These are phyloP conservation scores for Peromyscus californicus DNA, from an alignment of 2,113 vertebrate genomes.

Conservation along the genomic window DNA sequence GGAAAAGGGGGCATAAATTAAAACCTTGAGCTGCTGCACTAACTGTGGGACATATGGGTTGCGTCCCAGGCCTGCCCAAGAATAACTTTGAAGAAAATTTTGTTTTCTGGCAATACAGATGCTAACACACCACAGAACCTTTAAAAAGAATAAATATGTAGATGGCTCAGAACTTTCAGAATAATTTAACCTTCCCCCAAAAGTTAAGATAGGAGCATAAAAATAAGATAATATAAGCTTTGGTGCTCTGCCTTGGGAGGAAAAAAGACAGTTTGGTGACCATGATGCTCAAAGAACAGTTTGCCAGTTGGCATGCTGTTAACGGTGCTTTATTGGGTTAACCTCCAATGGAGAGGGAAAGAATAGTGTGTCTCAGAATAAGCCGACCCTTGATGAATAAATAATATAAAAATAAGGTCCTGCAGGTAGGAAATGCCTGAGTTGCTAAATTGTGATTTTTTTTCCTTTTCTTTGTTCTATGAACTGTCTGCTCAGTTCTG, in stretches of 20 bases:
- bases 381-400: background rate
- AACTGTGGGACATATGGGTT: slow-evolving; percentile 69
- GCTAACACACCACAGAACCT: slow-evolving; percentile 72
- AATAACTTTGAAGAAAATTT: slow-evolving; percentile 84
- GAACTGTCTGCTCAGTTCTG: background rate
- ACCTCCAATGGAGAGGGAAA: background rate
- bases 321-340: background rate
- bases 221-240: slow-evolving; percentile 46
- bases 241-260: background rate
- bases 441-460: background rate
- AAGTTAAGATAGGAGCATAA: slow-evolving; percentile 61
- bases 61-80: slow-evolving; percentile 83
- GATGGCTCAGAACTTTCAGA: slow-evolving; percentile 53
- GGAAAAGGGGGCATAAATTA: slow-evolving; percentile 64
- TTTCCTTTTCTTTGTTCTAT: slow-evolving; percentile 43
- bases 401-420: background rate
- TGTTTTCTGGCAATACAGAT: slow-evolving; percentile 79
- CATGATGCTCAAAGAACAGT: background rate
- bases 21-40: slow-evolving; percentile 57
- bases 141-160: slow-evolving; percentile 75
- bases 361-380: background rate
- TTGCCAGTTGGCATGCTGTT: background rate
- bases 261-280: background rate
- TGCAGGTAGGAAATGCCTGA: background rate
- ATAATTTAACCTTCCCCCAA: slow-evolving; percentile 65